Evolutionary conservation across 2,113 vertebrate genomes (phyloP).

Genomic region (Peromyscus polionotus): DNA sequence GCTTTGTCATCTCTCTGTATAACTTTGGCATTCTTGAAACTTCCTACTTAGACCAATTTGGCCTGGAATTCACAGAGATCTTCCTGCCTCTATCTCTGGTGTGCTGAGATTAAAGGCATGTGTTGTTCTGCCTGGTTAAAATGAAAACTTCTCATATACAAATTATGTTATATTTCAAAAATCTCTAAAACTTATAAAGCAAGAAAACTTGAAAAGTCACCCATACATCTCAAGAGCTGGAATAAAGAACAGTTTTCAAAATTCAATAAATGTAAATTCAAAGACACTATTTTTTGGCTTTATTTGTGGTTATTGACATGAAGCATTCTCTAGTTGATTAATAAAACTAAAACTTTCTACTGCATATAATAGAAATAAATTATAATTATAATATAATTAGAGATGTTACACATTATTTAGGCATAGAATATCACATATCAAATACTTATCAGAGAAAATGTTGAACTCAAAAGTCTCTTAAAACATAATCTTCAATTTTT

Average conservation of each 20-base stretch:
- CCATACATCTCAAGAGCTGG: neutral
- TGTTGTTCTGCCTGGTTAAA: neutral
- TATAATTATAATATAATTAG: constrained; percentile 37
- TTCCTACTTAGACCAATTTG: neutral
- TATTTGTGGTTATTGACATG: neutral
- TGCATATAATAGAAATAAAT: neutral
- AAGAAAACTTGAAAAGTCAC: neutral
- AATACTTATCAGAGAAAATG: neutral
- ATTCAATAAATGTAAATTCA: constrained; percentile 11
- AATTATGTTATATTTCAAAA: neutral
- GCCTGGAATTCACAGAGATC: neutral
- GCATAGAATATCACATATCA: neutral
- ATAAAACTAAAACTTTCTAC: neutral
- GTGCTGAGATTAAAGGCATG: neutral
- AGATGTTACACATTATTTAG: neutral
- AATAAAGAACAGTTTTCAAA: neutral
- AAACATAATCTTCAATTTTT: neutral
- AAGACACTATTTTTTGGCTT: neutral
- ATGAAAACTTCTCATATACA: neutral
- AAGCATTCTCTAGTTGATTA: neutral
- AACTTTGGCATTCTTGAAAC: neutral
- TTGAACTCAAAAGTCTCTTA: neutral
- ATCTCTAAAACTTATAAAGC: constrained; percentile 4
- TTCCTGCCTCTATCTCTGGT: neutral
- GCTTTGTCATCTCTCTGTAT: neutral